Conservation (phyloP, 2,888 invertebrate genomes). For the Dasypogon diadema region DNA sequence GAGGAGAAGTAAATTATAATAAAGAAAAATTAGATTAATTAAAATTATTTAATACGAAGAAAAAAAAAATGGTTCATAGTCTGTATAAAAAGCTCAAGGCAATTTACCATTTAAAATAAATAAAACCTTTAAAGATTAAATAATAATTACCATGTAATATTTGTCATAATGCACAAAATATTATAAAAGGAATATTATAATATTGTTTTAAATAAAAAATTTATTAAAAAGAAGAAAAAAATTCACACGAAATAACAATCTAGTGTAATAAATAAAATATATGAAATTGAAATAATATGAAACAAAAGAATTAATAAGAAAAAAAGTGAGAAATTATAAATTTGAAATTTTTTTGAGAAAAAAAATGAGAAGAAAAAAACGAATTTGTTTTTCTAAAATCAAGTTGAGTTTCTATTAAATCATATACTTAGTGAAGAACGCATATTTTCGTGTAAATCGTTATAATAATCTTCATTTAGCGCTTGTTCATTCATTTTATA, state of each 20-base stretch:
- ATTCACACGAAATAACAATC: constrained; percentile 55
- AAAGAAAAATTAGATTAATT: constrained; percentile 42
- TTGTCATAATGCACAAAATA: constrained; percentile 60
- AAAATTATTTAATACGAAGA: constrained; percentile 49
- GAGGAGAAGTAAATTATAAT: constrained; percentile 22
- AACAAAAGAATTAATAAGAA: constrained; percentile 51
- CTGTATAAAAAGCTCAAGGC: constrained; percentile 28
- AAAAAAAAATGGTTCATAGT: constrained; percentile 42
- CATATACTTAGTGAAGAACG: constrained; percentile 20
- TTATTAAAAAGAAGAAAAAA: constrained; percentile 54
- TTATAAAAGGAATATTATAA: constrained; percentile 56
- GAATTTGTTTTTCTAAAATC: constrained; percentile 46
- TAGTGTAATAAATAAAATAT: constrained; percentile 53
- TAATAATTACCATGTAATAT: constrained; percentile 59
- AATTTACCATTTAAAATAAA: constrained; percentile 49
- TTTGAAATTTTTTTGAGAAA: constrained; percentile 29
- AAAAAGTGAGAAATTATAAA: constrained; percentile 9
- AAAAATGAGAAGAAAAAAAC: constrained; percentile 18
- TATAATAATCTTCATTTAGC: constrained; percentile 39
- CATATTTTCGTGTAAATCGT: constrained; percentile 46
- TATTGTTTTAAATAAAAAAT: constrained; percentile 52
- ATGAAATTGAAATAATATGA: constrained; percentile 56
- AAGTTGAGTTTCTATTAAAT: constrained; percentile 48
- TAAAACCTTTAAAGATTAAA: constrained; percentile 48
- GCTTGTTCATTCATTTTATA: constrained; percentile 48